Conservation (phyloP, 2,797 vertebrate genomes). For the Remorina albescens region DNA sequence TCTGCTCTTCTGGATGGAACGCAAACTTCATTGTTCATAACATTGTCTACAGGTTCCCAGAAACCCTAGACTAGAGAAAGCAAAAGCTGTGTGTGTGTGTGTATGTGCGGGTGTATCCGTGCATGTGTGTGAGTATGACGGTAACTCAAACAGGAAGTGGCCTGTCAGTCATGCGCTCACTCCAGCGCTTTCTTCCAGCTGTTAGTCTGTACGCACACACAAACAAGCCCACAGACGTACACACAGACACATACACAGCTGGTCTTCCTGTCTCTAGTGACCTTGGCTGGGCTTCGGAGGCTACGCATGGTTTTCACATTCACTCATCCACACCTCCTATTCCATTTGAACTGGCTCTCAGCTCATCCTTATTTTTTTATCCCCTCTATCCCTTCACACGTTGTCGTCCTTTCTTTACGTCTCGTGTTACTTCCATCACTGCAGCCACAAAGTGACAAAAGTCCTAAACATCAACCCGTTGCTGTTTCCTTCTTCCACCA, state of each 20-base stretch:
- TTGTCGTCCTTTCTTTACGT: slow-evolving; percentile 19
- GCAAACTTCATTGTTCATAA: slow-evolving; percentile 62
- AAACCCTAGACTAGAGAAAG: slow-evolving; percentile 58
- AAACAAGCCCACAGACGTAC: slow-evolving; percentile 66
- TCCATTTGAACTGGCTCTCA: slow-evolving; percentile 52
- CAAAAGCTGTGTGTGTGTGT: slow-evolving; percentile 31
- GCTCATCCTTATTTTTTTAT: slow-evolving; percentile 50
- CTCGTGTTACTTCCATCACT: slow-evolving; percentile 21
- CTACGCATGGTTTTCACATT: slow-evolving; percentile 76
- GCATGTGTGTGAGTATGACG: slow-evolving; percentile 45
- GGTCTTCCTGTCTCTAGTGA: slow-evolving; percentile 80
- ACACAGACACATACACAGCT: slow-evolving; percentile 74
- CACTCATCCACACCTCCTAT: slow-evolving; percentile 73
- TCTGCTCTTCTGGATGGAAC: slow-evolving; percentile 56
- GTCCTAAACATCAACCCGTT: slow-evolving; percentile 2
- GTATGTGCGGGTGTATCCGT: slow-evolving; percentile 16
- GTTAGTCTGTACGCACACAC: slow-evolving; percentile 66
- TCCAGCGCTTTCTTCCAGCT: slow-evolving; percentile 78
- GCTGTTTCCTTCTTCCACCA: slow-evolving; percentile 62
- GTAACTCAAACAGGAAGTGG: slow-evolving; percentile 85
- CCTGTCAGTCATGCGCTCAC: slow-evolving; percentile 76
- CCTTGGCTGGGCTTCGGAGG: slow-evolving; percentile 74
- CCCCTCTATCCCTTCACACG: slow-evolving; percentile 20
- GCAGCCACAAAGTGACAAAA: slow-evolving; percentile 36
- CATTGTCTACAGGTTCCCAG: slow-evolving; percentile 68